These are phyloP conservation scores for Erythrocercus mccallii DNA, from an alignment of 2,113 vertebrate genomes.

Conservation along the genomic window DNA sequence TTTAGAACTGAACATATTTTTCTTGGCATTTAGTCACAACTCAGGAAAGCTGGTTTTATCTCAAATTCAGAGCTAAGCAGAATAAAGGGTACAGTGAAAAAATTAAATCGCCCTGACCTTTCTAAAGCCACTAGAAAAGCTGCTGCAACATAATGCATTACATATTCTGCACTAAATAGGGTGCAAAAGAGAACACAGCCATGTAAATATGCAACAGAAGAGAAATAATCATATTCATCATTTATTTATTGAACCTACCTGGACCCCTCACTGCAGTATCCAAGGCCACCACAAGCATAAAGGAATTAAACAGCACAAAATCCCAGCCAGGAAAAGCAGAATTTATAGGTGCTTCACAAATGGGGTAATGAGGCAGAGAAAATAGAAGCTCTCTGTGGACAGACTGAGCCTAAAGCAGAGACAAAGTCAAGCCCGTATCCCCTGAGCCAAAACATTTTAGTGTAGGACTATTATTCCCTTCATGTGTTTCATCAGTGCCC, in stretches of 20 bases:
- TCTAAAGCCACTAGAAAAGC: constrained; percentile 17
- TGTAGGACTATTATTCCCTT: not conserved
- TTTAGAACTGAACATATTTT: not conserved
- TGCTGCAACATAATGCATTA: not conserved
- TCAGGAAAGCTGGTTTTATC: not conserved
- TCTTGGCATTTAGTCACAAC: not conserved
- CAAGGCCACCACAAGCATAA: not conserved
- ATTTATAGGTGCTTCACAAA: constrained; percentile 35
- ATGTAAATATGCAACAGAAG: not conserved
- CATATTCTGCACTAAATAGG: not conserved
- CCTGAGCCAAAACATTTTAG: not conserved
- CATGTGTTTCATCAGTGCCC: not conserved
- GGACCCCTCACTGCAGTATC: not conserved
- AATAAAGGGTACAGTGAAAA: not conserved
- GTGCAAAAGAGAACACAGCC: not conserved
- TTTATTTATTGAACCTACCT: not conserved
- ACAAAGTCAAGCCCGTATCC: not conserved
- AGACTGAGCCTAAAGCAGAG: not conserved
- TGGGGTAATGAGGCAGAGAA: constrained; percentile 27
- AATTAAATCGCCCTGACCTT: constrained; percentile 13
- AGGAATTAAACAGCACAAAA: not conserved
- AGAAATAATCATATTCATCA: constrained; percentile 2
- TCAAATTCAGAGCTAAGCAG: not conserved
- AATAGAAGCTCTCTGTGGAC: not conserved
- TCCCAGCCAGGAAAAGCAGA: not conserved